Base-by-base conservation (phyloP, 2,113 vertebrate genomes). In the Rutilus rutilus region DNA sequence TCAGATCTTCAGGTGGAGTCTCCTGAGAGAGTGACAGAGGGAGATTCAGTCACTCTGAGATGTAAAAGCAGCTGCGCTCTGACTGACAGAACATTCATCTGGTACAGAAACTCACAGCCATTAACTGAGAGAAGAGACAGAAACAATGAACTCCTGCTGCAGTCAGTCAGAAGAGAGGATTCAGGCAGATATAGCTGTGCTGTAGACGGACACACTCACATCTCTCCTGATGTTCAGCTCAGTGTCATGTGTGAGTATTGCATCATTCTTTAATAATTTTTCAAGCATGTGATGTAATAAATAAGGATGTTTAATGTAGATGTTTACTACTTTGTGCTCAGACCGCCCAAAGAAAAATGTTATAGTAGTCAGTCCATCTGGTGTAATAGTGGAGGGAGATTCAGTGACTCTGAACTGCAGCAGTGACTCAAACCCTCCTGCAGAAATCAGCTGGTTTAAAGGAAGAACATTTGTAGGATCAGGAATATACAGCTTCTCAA, bases 101-200 rank as follows among this genome's bases (percentile, higher is more conserved):
- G 64, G 64, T 65, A 14, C 64, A 67, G 65, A 67, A 67, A 67
- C 65, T 67, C 65, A 69, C 33, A 69, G 65, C 3, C 6, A 67
- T 67, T 67, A 67, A 19, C 64, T 67, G 64, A 67, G 64, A 67
- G 64, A 33, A 67, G 27, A 67, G 14, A 33, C 64, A 1, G 27
- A 33, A 67, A 33, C 64, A 67, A 65, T 65, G 12, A 17, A 67
- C 64, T 67, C 64, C 27, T 67, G 27, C 62, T 25, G 54, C 54
- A 60, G 57, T 15, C 78, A 80, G 78, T 80, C 78, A 80, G 78
- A 57, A 80, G 78, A 60, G 78, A 80, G 78, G 78, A 80, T 80
- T 36, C 78, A 80, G 54, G 54, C 54, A 69, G 65, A 69, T 69
- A 69, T 21, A 69, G 65, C 65, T 36, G 65, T 21, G 64, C 27